Evolutionary conservation across 2,113 vertebrate genomes (phyloP), one percentile per base, ranked within the genome.

Genomic region (Delphinapterus leucas): DNA sequence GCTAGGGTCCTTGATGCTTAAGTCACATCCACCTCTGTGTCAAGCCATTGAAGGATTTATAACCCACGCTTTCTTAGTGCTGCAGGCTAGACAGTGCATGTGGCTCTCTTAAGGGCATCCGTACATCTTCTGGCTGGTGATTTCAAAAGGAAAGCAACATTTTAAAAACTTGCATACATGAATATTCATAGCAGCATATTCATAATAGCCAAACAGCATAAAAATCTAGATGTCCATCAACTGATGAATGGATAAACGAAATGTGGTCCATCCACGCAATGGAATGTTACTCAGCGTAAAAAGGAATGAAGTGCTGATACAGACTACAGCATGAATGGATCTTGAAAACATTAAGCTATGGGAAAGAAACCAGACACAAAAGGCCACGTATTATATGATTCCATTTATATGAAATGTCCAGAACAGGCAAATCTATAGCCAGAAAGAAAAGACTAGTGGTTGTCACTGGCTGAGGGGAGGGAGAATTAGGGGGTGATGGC

Each of bases 281-380:
- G 55, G 82, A 23, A 18, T 18, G 14, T 53, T 8, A 44, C 18
- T 81, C 65, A 36, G 55, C 55, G 23, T 31, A 4, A 17, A 49
- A 4, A 85, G 88, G 49, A 53, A 38, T 10, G 53, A 41, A 53
- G 21, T 13, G 1, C 38, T 9, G 44, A 4, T 5, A 36, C 6
- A 23, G 3, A 12, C 83, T 14, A 13, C 1, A 4, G 14, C 1
- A 11, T 8, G 23, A 44, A 9, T 36, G 70, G 81, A n/a, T 8
- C 44, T 47, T 12, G 58, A n/a, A 73, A 71, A 44, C n/a, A 0
- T 14, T 10, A 49, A 8, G 9, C 2, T 17, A 1, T 0, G 0
- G 14, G 53, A 84, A 53, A 7, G 55, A 26, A 91, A 10, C 67
- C 31, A 36, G 83, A 31, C 36, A 31, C 67, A 23, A 20, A 80